Conservation (phyloP, 2,113 vertebrate species). For the Cebus imitator region DNA sequence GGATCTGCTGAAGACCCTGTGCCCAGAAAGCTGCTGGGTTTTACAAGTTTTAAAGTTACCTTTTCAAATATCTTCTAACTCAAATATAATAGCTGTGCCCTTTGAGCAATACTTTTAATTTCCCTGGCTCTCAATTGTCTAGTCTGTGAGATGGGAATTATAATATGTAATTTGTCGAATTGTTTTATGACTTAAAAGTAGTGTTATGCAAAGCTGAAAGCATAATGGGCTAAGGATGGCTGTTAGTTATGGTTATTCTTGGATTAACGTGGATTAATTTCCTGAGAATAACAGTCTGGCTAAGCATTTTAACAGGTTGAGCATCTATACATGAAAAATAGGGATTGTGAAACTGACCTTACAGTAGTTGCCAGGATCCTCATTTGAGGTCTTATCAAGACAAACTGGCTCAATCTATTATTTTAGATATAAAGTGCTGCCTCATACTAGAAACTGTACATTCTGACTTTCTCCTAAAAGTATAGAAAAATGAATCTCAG, state of each 20-base stretch:
- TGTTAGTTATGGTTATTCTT: not conserved
- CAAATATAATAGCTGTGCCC: not conserved
- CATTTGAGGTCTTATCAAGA: not conserved
- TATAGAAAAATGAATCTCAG: not conserved
- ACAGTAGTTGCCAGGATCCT: not conserved
- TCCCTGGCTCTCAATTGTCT: not conserved
- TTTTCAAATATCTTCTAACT: not conserved
- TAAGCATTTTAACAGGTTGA: not conserved
- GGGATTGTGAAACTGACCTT: not conserved
- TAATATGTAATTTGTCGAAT: not conserved
- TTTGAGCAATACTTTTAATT: not conserved
- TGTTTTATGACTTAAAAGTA: not conserved
- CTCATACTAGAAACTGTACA: not conserved
- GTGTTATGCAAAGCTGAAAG: not conserved
- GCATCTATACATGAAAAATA: not conserved
- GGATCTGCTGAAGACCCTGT: not conserved
- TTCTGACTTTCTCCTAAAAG: not conserved
- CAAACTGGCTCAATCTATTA: not conserved
- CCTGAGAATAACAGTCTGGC: not conserved
- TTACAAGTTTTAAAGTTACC: not conserved
- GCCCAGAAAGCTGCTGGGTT: not conserved
- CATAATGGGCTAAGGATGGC: not conserved
- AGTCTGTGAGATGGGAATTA: not conserved
- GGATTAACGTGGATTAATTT: slow-evolving; percentile 25
- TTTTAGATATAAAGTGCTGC: not conserved